These are phyloP conservation scores for Keiferia lycopersicella DNA, from an alignment of 2,888 invertebrate genomes.

Conservation along the genomic window DNA sequence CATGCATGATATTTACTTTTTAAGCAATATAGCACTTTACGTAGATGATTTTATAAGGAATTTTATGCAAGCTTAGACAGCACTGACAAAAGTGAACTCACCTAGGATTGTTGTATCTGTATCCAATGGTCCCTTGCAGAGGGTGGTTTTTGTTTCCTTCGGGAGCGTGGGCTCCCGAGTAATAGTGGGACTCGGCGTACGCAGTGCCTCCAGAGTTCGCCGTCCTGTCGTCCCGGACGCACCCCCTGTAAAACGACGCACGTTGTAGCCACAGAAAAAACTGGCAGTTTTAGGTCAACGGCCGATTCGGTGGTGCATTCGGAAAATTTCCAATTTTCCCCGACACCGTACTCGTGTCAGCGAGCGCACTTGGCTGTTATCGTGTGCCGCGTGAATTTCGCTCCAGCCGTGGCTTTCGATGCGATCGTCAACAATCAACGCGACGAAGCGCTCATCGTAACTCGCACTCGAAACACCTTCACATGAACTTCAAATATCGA, in stretches of 20 bases:
- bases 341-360: conserved; percentile 52
- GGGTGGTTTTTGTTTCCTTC: conserved; percentile 75
- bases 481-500: conserved; percentile 34
- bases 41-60: not conserved
- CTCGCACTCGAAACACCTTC: conserved; percentile 33
- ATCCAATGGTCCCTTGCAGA: conserved; percentile 78
- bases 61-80: not conserved
- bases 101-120: conserved; percentile 84
- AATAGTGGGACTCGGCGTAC: conserved; percentile 74
- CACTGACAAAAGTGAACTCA: conserved; percentile 59
- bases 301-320: not conserved
- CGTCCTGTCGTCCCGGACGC: conserved; percentile 88
- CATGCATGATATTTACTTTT: conserved; percentile 1
- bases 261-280: conserved; percentile 49
- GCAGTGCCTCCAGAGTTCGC: conserved; percentile 84
- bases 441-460: conserved; percentile 65
- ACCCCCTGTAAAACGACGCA: conserved; percentile 80
- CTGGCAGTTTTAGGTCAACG: conserved; percentile 20
- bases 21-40: not conserved
- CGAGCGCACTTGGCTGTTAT: conserved; percentile 54
- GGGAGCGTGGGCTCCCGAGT: conserved; percentile 73
- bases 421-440: conserved; percentile 65
- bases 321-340: conserved; percentile 35
- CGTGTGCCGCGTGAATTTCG: conserved; percentile 62
- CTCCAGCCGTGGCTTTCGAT: conserved; percentile 51